phyloP scores from a whole-genome alignment of 1,140 invertebrate species.

The Chionoecetes opilio region DNA sequence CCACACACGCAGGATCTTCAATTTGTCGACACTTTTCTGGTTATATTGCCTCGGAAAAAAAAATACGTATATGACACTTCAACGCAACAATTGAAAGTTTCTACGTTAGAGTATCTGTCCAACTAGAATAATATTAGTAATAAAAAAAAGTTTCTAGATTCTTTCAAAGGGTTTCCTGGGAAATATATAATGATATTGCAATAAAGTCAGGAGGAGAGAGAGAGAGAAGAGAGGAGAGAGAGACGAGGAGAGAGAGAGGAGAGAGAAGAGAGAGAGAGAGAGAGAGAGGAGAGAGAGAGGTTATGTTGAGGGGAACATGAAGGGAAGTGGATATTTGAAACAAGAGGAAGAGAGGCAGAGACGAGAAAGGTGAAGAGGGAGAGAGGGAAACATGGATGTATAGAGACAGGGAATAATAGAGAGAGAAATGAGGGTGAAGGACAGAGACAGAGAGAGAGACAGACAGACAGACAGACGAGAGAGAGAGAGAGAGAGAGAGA shows the following conservation, averaged over 20 bases:
- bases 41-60: neutral
- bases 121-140: neutral
- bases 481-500: too few species aligned
- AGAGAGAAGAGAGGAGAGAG: neutral
- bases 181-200: neutral
- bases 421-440: too few species aligned
- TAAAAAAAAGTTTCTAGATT: neutral
- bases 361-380: too few species aligned
- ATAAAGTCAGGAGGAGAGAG: neutral
- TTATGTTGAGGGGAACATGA: neutral
- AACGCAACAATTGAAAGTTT: neutral
- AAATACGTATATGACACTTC: neutral
- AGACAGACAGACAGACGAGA: too few species aligned
- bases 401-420: too few species aligned
- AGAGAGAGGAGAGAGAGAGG: neutral
- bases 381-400: too few species aligned
- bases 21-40: neutral
- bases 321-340: neutral
- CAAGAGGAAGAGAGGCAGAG: neutral
- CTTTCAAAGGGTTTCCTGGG: neutral
- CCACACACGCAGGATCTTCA: neutral
- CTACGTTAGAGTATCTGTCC: neutral
- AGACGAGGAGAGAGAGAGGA: neutral
- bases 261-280: neutral
- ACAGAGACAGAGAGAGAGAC: too few species aligned